A percentile compares a stretch with the other conserved stretches of the same genome.
Conservation (phyloP, 1,140 invertebrate genomes). For the Lutraria rhynchaena region DNA sequence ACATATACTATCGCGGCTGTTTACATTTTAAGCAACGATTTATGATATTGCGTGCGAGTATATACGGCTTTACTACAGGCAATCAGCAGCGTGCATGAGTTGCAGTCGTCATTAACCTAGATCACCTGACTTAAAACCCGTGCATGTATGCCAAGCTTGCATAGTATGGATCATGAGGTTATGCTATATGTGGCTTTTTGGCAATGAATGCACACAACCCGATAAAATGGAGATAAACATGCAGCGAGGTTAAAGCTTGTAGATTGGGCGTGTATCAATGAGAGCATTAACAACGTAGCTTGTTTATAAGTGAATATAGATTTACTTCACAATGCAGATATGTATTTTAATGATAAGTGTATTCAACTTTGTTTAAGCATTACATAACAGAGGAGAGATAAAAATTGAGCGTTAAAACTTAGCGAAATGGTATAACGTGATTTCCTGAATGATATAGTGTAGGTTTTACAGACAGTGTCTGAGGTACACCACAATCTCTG, state of each 20-base stretch:
- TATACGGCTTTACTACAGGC: constrained; percentile 15
- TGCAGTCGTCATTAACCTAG: constrained; percentile 59
- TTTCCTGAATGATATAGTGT: constrained; percentile 27
- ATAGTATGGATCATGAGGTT: constrained; percentile 52
- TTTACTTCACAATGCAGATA: constrained; percentile 23
- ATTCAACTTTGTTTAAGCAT: constrained; percentile 55
- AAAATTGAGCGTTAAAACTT: constrained; percentile 35
- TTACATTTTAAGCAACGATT: too few relatives aligned
- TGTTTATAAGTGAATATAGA: neutral
- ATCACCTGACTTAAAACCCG: constrained; percentile 56
- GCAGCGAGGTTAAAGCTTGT: constrained; percentile 49
- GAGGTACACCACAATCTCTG: too few relatives aligned
- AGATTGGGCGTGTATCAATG: constrained; percentile 37
- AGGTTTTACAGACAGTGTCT: neutral
- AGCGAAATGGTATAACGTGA: constrained; percentile 15
- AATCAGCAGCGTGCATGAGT: constrained; percentile 46
- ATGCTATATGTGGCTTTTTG: constrained; percentile 62
- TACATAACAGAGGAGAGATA: constrained; percentile 56
- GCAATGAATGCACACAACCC: constrained; percentile 50
- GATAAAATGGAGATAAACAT: constrained; percentile 59
- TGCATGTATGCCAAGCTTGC: constrained; percentile 51
- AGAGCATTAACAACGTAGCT: constrained; percentile 39
- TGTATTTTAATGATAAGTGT: constrained; percentile 41
- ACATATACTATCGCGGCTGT: too few relatives aligned
- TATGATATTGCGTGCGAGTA: neutral